These are phyloP conservation scores for Pterostichus niger DNA, from an alignment of 2,888 invertebrate genomes.

Conservation along the genomic window DNA sequence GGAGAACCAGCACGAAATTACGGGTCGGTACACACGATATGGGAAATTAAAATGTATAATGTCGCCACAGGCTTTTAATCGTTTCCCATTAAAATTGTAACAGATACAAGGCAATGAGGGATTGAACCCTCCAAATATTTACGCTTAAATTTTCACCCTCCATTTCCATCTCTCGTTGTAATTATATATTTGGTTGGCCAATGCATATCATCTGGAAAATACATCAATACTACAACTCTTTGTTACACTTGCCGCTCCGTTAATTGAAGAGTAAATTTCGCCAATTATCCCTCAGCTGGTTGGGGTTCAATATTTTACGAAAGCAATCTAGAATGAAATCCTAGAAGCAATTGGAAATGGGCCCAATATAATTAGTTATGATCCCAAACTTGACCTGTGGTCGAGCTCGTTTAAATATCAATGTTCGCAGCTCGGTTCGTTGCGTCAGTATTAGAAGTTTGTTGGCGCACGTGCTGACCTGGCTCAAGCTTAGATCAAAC, in stretches of 20 bases:
- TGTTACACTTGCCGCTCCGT: not conserved
- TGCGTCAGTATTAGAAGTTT: slow-evolving; percentile 1
- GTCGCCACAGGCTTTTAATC: slow-evolving; percentile 40
- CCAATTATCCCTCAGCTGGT: not conserved
- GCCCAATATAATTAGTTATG: slow-evolving; percentile 29
- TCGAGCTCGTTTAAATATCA: slow-evolving; percentile 8
- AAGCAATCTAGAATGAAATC: slow-evolving; percentile 18
- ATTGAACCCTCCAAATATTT: slow-evolving; percentile 35
- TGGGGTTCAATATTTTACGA: slow-evolving; percentile 24
- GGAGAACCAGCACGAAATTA: not conserved
- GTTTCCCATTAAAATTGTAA: slow-evolving; percentile 47
- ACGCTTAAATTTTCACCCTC: slow-evolving; percentile 30
- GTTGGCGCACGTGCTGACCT: slow-evolving; percentile 12
- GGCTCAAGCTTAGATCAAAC: slow-evolving; percentile 24
- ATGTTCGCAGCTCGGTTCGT: slow-evolving; percentile 2
- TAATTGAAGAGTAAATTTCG: slow-evolving; percentile 36
- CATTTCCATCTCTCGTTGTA: slow-evolving; percentile 18
- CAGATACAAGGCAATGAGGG: slow-evolving; percentile 24
- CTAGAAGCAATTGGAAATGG: not conserved
- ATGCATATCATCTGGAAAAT: slow-evolving; percentile 23
- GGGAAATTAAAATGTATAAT: slow-evolving; percentile 51
- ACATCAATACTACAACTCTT: slow-evolving; percentile 4
- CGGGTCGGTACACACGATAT: slow-evolving; percentile 44
- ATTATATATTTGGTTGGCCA: slow-evolving; percentile 30
- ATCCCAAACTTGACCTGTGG: slow-evolving; percentile 26